Conservation (phyloP, 2,888 invertebrate species). For the Tromatobia lineatoria region DNA sequence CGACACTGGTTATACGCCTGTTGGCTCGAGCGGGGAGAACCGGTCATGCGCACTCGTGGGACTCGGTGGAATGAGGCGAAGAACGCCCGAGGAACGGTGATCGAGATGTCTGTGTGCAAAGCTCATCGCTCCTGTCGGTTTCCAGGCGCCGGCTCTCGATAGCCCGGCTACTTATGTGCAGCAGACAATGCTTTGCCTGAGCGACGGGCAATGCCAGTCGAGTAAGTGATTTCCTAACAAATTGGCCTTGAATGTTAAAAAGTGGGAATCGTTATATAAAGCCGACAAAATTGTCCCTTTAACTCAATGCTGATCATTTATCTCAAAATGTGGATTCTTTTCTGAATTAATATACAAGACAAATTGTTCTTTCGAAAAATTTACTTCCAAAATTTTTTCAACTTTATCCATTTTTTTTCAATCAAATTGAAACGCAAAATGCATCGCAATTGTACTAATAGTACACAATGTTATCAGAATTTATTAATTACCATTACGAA, state of each 20-base stretch:
- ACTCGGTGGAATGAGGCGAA: constrained; percentile 8
- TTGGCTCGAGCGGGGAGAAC: constrained; percentile 8
- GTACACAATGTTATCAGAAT: too few relatives aligned
- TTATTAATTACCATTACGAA: too few relatives aligned
- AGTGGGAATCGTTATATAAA: background rate
- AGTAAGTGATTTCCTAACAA: background rate
- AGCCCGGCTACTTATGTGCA: background rate
- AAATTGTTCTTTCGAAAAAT: too few relatives aligned
- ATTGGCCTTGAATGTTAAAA: background rate
- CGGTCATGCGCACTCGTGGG: constrained; percentile 15
- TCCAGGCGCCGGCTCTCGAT: constrained; percentile 21
- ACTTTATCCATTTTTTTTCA: too few relatives aligned
- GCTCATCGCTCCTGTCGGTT: constrained; percentile 18
- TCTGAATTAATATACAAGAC: too few relatives aligned
- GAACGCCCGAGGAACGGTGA: constrained; percentile 9
- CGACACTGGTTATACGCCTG: constrained; percentile 3
- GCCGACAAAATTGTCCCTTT: too few relatives aligned
- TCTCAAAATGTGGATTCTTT: too few relatives aligned
- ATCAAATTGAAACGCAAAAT: too few relatives aligned
- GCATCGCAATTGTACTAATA: too few relatives aligned
- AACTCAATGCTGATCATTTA: too few relatives aligned
- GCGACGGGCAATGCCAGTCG: background rate
- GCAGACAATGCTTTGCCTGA: background rate
- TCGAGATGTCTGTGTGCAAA: constrained; percentile 13
- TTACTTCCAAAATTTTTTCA: too few relatives aligned